These are phyloP conservation scores for Drosophila murphyi DNA, from an alignment of 1,140 invertebrate species.

Conservation along the genomic window DNA sequence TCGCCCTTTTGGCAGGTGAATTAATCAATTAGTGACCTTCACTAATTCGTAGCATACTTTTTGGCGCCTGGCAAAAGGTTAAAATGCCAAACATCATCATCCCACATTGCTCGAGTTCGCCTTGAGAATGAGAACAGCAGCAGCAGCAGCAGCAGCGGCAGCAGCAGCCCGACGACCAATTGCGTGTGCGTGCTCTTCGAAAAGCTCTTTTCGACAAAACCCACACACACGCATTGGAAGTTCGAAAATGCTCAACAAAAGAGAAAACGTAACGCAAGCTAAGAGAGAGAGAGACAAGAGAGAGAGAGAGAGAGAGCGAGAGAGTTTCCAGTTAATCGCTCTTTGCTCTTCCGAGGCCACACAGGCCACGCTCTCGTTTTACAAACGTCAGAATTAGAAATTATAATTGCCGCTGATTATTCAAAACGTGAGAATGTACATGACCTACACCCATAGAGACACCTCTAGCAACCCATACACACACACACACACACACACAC, in stretches of 20 bases:
- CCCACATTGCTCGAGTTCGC: constrained; percentile 25
- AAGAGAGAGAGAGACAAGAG: constrained; percentile 57
- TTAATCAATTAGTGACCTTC: constrained; percentile 83
- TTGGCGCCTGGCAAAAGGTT: constrained; percentile 71
- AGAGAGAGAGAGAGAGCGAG: too few relatives aligned
- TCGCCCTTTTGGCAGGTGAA: constrained; percentile 41
- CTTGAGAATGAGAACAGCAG: constrained; percentile 1
- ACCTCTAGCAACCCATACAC: constrained; percentile 4
- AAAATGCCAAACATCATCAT: constrained; percentile 71
- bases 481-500: constrained; percentile 2
- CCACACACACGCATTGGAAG: constrained; percentile 44
- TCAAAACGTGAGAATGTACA: constrained; percentile 64
- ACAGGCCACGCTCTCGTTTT: constrained; percentile 44
- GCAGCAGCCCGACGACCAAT: constrained; percentile 6
- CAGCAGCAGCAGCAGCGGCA: constrained; percentile 10
- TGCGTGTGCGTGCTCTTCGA: constrained; percentile 1
- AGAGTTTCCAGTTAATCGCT: constrained; percentile 51
- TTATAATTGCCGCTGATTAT: constrained; percentile 81
- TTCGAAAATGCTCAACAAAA: constrained; percentile 45
- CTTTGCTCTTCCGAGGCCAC: constrained; percentile 1
- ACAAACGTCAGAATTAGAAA: constrained; percentile 81
- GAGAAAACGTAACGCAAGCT: constrained; percentile 9
- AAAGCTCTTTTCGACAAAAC: constrained; percentile 52
- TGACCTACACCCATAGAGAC: constrained; percentile 64
- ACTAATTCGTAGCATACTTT: constrained; percentile 62